Percentiles rank a stretch among this genome's conserved stretches.
phyloP scores from a whole-genome alignment of 1,140 invertebrate genomes.

The Charaxes varanes region DNA sequence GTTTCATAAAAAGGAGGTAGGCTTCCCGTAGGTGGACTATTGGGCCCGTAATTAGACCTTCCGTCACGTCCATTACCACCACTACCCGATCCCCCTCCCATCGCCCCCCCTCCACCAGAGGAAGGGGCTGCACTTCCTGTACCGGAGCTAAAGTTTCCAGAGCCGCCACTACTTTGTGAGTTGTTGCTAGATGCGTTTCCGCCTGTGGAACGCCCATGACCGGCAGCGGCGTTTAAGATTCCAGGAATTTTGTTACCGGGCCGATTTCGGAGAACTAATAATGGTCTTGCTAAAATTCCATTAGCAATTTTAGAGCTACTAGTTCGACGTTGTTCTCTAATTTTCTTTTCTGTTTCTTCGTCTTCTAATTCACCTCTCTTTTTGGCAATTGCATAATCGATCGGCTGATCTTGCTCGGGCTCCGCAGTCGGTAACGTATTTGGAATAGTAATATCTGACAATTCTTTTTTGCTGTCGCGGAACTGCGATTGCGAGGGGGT shows the following conservation, averaged over 20 bases:
- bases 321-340: conserved; percentile 74
- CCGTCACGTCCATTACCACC: conserved; percentile 83
- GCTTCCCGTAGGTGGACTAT: conserved; percentile 87
- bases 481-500: conserved; percentile 79
- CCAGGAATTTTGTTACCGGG: conserved; percentile 74
- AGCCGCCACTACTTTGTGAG: conserved; percentile 72
- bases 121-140: conserved; percentile 72
- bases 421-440: conserved; percentile 62
- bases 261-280: conserved; percentile 61
- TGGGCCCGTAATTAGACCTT: conserved; percentile 86
- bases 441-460: conserved; percentile 70
- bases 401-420: conserved; percentile 87
- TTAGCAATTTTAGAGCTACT: conserved; percentile 77
- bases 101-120: conserved; percentile 75
- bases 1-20: conserved; percentile 90
- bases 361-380: conserved; percentile 80
- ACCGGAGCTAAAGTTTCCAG: conserved; percentile 72
- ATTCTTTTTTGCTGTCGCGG: conserved; percentile 69
- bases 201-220: conserved; percentile 81
- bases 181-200: conserved; percentile 70
- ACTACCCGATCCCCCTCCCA: conserved; percentile 78
- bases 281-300: conserved; percentile 66
- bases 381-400: conserved; percentile 91
- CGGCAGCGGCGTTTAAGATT: conserved; percentile 81
- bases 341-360: conserved; percentile 76